phyloP scores from a whole-genome alignment of 1,140 invertebrate genomes.

The Laupala kohalensis region DNA sequence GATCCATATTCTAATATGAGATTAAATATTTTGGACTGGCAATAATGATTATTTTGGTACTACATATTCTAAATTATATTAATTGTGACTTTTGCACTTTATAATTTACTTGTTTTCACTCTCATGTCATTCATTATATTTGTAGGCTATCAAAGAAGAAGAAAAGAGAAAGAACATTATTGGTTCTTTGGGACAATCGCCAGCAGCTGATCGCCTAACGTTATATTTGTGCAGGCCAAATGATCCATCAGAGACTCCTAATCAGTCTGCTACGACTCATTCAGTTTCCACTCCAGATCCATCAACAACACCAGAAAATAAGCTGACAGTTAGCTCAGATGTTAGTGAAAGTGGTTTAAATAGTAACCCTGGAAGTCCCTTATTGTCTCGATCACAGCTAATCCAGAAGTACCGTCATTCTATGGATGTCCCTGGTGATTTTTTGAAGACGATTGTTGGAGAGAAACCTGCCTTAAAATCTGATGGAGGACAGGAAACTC shows the following conservation, averaged over 20 bases:
- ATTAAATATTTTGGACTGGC: too few species aligned
- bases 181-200: conserved; percentile 30
- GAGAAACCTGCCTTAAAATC: conserved; percentile 11
- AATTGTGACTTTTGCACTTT: too few species aligned
- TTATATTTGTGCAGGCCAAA: conserved; percentile 45
- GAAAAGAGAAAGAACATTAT: conserved; percentile 37
- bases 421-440: conserved; percentile 19
- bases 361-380: conserved; percentile 2
- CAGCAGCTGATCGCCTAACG: conserved; percentile 40
- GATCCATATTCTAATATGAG: too few species aligned
- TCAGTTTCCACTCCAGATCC: conserved; percentile 13
- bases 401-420: conserved; percentile 21
- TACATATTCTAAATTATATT: too few species aligned
- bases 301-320: conserved; percentile 15
- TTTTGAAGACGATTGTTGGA: conserved; percentile 20
- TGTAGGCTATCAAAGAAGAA: conserved; percentile 40
- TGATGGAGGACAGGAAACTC: conserved; percentile 21
- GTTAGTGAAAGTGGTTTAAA: background rate
- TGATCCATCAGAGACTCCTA: conserved; percentile 12
- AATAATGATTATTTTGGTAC: too few species aligned
- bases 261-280: background rate
- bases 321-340: background rate
- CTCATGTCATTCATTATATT: too few species aligned
- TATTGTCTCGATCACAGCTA: conserved; percentile 15
- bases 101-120: too few species aligned